Percentiles rank a stretch among this genome's conserved stretches.
Evolutionary conservation across 2,113 vertebrate species (phyloP).

Genomic region (Spizaetus ornatus): DNA sequence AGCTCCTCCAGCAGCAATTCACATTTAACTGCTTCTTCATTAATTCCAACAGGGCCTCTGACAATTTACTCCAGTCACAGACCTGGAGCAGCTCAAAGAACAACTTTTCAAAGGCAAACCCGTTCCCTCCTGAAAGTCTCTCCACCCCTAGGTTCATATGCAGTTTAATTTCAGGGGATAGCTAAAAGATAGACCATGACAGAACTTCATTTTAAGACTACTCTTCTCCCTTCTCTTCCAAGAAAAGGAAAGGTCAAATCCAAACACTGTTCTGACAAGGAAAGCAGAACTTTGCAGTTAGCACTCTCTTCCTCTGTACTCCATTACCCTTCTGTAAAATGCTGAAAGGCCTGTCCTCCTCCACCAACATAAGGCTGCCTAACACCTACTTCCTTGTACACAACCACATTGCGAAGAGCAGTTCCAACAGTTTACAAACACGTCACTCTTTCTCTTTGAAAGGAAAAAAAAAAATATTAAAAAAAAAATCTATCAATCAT

Average conservation of each 20-base stretch:
- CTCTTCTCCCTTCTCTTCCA: neutral
- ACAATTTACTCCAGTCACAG: conserved; percentile 1
- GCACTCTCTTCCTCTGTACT: neutral
- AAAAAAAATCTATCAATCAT: neutral
- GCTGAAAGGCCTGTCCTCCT: neutral
- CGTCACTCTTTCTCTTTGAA: neutral
- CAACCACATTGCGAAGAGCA: neutral
- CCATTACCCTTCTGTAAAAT: neutral
- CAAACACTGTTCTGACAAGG: neutral
- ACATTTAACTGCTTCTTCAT: conserved; percentile 1
- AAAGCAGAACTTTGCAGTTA: neutral
- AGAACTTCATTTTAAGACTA: neutral
- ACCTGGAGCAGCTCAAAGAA: neutral
- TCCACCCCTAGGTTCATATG: neutral
- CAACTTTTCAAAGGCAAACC: neutral
- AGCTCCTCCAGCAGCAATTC: conserved; percentile 22
- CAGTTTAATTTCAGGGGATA: neutral
- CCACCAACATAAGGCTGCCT: neutral
- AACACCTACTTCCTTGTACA: neutral
- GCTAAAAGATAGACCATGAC: neutral
- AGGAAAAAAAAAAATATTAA: no score
- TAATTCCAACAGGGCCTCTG: neutral
- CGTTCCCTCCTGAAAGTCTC: neutral
- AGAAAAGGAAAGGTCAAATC: neutral
- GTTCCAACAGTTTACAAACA: neutral